Conservation (phyloP, 2,113 vertebrate species). For the Pangasianodon gigas region DNA sequence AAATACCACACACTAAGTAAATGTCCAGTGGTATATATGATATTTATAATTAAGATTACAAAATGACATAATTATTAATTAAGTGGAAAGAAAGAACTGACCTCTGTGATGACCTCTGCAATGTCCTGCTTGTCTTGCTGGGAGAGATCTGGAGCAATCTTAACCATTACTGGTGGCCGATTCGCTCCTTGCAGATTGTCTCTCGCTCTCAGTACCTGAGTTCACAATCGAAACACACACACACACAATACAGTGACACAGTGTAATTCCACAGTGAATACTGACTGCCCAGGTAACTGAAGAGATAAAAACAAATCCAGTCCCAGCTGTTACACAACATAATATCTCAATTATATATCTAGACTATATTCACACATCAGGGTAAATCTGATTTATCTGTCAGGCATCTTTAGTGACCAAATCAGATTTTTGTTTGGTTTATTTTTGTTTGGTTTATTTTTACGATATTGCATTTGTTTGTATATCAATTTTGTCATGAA, state of each 20-base stretch:
- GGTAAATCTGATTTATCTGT: neutral
- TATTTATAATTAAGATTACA: neutral
- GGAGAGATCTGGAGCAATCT: slow-evolving; percentile 91
- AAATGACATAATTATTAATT: neutral
- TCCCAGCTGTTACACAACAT: neutral
- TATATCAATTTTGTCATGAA: neutral
- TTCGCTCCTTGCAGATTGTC: slow-evolving; percentile 69
- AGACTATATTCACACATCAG: neutral
- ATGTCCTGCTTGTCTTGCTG: slow-evolving; percentile 87
- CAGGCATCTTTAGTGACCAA: neutral
- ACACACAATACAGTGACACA: neutral
- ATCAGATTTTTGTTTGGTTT: neutral
- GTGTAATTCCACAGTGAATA: neutral
- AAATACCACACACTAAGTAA: neutral
- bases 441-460: neutral
- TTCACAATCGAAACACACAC: neutral
- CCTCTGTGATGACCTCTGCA: slow-evolving; percentile 84
- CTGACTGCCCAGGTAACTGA: neutral
- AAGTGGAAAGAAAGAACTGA: slow-evolving; percentile 55
- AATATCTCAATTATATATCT: neutral
- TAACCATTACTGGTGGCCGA: slow-evolving; percentile 86
- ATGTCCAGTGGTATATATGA: neutral
- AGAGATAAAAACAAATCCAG: neutral
- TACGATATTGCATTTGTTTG: neutral
- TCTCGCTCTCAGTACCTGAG: slow-evolving; percentile 85